Conservation (phyloP, 2,797 vertebrate genomes). For the Hirundo rustica region DNA sequence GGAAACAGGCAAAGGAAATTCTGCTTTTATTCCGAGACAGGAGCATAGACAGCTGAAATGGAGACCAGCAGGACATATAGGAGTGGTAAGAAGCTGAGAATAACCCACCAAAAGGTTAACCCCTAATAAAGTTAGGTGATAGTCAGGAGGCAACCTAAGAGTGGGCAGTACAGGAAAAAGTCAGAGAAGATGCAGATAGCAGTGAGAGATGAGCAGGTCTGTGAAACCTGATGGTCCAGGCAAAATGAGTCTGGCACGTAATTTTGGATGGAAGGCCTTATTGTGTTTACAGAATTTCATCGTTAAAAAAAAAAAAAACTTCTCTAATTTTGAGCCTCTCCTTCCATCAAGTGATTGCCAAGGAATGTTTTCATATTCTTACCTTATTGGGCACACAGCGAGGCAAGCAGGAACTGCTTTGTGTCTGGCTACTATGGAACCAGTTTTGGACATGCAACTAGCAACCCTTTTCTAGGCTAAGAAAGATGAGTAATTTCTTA, state of each 20-base stretch:
- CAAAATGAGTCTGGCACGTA: not conserved
- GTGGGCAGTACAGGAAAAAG: not conserved
- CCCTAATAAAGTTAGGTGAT: not conserved
- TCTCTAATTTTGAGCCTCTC: not conserved
- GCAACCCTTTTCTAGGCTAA: not conserved
- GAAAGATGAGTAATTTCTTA: not conserved
- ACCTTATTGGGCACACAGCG: not conserved
- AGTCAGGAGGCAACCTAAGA: not conserved
- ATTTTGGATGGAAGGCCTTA: not conserved
- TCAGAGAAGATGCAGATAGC: not conserved
- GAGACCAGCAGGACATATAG: not conserved
- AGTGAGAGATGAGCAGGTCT: not conserved
- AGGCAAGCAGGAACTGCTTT: not conserved
- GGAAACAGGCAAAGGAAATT: not conserved
- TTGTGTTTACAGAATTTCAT: not conserved
- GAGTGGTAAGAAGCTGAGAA: not conserved
- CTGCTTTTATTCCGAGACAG: not conserved
- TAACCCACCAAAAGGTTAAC: not conserved
- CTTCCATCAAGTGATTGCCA: constrained; percentile 18
- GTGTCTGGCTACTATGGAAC: not conserved
- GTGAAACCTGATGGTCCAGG: not conserved
- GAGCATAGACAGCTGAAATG: not conserved
- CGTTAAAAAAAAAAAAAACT: not conserved
- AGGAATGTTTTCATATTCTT: constrained; percentile 25
- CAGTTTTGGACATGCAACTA: not conserved